Evolutionary conservation across 2,113 vertebrate genomes (phyloP).

Genomic region (Chloropsis hardwickii): DNA sequence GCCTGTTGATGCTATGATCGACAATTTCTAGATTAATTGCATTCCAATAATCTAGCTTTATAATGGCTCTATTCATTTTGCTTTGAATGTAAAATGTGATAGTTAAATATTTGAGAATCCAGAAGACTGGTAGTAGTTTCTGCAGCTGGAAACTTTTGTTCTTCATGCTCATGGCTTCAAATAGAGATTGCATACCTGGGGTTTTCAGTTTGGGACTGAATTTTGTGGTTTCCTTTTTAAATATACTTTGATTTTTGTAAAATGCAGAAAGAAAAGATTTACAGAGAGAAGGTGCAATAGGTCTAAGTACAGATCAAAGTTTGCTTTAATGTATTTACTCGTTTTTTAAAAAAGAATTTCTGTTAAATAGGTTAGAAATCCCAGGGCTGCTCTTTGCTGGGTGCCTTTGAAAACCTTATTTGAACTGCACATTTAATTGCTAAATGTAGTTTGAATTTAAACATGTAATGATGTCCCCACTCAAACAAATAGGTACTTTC

Average conservation of each 20-base stretch:
- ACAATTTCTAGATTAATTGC: not conserved
- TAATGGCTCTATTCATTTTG: not conserved
- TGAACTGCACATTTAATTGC: not conserved
- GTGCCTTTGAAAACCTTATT: not conserved
- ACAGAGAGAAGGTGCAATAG: not conserved
- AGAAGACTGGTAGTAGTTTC: not conserved
- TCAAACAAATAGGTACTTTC: not conserved
- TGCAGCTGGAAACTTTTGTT: not conserved
- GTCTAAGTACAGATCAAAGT: not conserved
- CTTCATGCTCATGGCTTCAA: not conserved
- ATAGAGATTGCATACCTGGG: not conserved
- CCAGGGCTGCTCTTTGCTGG: not conserved
- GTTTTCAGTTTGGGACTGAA: not conserved
- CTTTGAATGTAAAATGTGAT: not conserved
- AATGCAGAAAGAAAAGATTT: not conserved
- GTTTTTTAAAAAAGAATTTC: not conserved
- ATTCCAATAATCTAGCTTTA: not conserved
- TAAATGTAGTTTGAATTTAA: not conserved
- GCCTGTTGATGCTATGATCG: not conserved
- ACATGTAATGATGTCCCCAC: rapidly evolving
- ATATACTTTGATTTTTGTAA: not conserved
- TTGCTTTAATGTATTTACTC: not conserved
- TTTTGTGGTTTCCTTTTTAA: not conserved
- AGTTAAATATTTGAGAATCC: not conserved
- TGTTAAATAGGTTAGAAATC: not conserved